Evolutionary conservation across 2,113 vertebrate genomes (phyloP).

Genomic region (Leptobrachium leishanense): DNA sequence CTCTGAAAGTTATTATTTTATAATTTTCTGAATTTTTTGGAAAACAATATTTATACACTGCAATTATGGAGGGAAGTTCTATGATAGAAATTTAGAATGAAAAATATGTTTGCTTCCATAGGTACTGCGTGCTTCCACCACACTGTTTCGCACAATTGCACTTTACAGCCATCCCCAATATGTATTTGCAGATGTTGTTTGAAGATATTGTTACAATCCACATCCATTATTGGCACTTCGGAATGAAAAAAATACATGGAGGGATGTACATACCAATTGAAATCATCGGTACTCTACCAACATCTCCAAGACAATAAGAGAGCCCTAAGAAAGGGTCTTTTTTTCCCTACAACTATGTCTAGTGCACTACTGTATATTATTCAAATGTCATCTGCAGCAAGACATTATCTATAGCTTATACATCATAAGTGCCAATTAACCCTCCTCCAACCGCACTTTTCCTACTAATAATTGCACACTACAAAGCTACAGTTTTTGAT

Average conservation of each 20-base stretch:
- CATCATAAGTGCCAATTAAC: slow-evolving; percentile 43
- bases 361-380: slow-evolving; percentile 5
- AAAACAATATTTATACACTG: too few species aligned
- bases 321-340: slow-evolving; percentile 1
- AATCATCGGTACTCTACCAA: not conserved
- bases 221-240: too few species aligned
- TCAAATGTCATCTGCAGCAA: slow-evolving; percentile 22
- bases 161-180: too few species aligned
- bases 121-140: too few species aligned
- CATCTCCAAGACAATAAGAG: slow-evolving; percentile 8
- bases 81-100: too few species aligned
- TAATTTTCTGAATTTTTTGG: too few species aligned
- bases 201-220: too few species aligned
- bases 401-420: slow-evolving; percentile 35
- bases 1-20: too few species aligned
- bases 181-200: too few species aligned
- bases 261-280: slow-evolving; percentile 4
- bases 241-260: not conserved
- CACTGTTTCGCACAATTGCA: too few species aligned
- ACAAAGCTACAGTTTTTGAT: slow-evolving; percentile 30
- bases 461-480: slow-evolving; percentile 41
- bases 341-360: slow-evolving; percentile 19
- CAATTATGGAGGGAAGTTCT: too few species aligned
- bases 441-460: slow-evolving; percentile 31
- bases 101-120: too few species aligned